Conservation (phyloP, 2,888 invertebrate species). For the Eristalis pertinax region DNA sequence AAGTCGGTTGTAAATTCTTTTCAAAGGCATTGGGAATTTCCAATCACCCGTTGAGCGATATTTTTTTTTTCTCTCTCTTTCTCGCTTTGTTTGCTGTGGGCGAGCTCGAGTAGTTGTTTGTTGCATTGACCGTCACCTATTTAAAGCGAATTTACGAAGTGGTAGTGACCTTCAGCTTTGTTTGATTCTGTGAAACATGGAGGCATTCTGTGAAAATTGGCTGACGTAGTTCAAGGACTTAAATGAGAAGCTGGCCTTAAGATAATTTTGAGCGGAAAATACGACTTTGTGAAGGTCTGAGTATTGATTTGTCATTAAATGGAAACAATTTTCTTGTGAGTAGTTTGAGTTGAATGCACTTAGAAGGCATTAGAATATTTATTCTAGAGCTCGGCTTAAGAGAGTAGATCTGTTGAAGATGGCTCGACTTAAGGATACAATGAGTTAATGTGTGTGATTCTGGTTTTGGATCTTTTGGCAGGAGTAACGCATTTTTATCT, state of each 20-base stretch:
- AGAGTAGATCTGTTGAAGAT: too few species aligned
- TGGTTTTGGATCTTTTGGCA: too few species aligned
- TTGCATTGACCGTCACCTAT: background rate
- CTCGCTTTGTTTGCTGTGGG: background rate
- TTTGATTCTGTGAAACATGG: background rate
- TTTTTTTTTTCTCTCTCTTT: background rate
- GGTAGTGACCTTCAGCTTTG: background rate
- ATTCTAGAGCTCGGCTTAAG: too few species aligned
- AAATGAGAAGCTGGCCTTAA: background rate
- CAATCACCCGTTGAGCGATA: background rate
- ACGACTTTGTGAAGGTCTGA: background rate
- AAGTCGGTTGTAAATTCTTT: background rate
- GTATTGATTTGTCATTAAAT: background rate
- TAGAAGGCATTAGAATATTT: too few species aligned
- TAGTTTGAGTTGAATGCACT: too few species aligned
- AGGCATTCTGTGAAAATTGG: background rate
- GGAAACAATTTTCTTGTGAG: too few species aligned
- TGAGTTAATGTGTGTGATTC: too few species aligned
- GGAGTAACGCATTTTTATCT: too few species aligned
- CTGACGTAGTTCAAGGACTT: background rate
- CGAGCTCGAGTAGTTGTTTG: background rate
- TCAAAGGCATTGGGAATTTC: background rate
- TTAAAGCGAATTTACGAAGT: background rate
- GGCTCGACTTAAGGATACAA: too few species aligned
- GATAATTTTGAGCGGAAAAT: background rate